Evolutionary conservation across 1,140 invertebrate species (phyloP).

Genomic region (Drosophila dunni): DNA sequence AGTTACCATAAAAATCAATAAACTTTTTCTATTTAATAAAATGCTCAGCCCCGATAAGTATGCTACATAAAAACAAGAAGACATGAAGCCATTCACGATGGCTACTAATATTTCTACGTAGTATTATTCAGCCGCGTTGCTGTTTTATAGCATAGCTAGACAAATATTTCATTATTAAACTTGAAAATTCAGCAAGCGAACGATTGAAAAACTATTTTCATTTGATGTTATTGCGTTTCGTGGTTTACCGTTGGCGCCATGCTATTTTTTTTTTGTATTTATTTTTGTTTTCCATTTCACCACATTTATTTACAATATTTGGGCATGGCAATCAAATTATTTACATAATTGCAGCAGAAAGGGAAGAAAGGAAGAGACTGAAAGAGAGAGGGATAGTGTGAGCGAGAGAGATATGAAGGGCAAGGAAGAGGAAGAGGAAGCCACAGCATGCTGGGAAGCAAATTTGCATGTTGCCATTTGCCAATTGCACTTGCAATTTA

Average conservation of each 20-base stretch:
- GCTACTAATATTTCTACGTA: background rate
- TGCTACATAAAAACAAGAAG: background rate
- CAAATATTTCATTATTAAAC: conserved; percentile 72
- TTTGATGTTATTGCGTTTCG: conserved; percentile 78
- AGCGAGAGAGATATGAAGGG: background rate
- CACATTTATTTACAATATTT: conserved; percentile 72
- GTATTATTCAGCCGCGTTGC: conserved; percentile 6
- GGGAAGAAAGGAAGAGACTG: background rate
- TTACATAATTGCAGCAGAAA: conserved; percentile 68
- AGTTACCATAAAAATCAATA: no score
- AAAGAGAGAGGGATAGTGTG: no score
- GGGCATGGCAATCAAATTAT: conserved; percentile 65
- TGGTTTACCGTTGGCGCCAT: conserved; percentile 29
- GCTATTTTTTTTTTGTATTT: conserved; percentile 42
- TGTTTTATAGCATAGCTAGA: background rate
- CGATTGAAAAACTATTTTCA: conserved; percentile 71
- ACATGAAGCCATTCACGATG: no score
- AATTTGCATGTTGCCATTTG: conserved; percentile 59
- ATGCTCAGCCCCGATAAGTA: background rate
- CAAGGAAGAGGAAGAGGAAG: background rate
- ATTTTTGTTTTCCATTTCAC: conserved; percentile 48
- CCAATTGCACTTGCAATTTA: conserved; percentile 75
- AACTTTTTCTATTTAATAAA: no score
- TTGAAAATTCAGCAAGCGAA: conserved; percentile 49
- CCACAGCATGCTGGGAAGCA: conserved; percentile 44